Evolutionary conservation across 2,113 vertebrate species (phyloP), one percentile per base, ranked within the genome.

Genomic region (Recurvirostra avosetta): DNA sequence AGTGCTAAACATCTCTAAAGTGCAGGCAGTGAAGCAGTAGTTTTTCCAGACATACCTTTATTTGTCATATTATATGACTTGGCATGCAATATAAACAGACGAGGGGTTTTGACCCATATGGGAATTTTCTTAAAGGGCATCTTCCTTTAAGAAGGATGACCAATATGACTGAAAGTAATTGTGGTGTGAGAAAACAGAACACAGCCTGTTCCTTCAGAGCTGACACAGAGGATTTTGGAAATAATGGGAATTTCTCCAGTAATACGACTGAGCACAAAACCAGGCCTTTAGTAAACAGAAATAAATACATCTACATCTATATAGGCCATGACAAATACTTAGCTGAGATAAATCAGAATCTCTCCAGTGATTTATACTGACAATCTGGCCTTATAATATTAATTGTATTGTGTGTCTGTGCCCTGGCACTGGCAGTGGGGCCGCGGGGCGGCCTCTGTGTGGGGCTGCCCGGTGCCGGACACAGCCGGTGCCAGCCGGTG

Each of bases 351-450:
- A 74, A 74, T 68, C 36, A 75, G 23, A 9, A 38, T n/a, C 16
- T 74, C 40, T 3, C 5, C 19, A 34, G 8, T 23, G 23, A 74
- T 43, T 63, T 75, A 27, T 17, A 29, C 8, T n/a, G 36, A 34
- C 29, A 55, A 62, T 68, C 27, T 74, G 61, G 27, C 16, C 12
- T 55, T 49, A 41, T 11, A 78, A 36, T 56, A 41, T 40, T 40
- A 30, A 68, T 9, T 75, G 10, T 8, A 19, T 27, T 6, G 8
- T 5, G 32, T 27, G 41, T 5, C 20, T 1, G 0, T 65, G 50
- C 6, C 41, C 43, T 15, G 40, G 8, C 0, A 0, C 3, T 5
- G 15, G 4, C 18, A 27, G 45, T 22, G 9, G 17, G 43, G 26
- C 38, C 27, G 21, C 13, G 0, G 11, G 8, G 32, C 0, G 2